Evolutionary conservation across 2,113 vertebrate genomes (phyloP).

Genomic region (Austrofundulus limnaeus): DNA sequence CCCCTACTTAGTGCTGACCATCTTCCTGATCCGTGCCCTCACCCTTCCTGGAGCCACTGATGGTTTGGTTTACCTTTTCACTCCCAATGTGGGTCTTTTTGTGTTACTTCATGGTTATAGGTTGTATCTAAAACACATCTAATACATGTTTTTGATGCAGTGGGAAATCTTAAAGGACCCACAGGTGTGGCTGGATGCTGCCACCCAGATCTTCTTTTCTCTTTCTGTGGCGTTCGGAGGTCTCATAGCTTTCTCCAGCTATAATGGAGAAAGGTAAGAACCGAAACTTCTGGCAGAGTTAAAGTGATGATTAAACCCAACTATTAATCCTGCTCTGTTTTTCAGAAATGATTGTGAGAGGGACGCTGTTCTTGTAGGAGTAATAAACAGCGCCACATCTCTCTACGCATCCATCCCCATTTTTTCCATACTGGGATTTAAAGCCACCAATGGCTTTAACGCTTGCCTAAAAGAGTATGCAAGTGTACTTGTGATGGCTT

Average conservation of each 20-base stretch:
- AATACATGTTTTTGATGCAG: constrained; percentile 64
- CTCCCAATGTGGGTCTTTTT: constrained; percentile 80
- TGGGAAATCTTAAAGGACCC: constrained; percentile 82
- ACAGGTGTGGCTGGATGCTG: constrained; percentile 90
- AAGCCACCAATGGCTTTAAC: constrained; percentile 80
- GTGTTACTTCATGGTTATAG: not conserved
- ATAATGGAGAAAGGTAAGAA: constrained; percentile 84
- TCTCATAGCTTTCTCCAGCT: constrained; percentile 91
- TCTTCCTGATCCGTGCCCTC: constrained; percentile 86
- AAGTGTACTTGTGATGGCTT: not conserved
- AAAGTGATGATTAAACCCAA: not conserved
- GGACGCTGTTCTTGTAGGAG: constrained; percentile 85
- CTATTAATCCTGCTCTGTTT: not conserved
- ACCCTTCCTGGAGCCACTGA: constrained; percentile 86
- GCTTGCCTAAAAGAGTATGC: constrained; percentile 80
- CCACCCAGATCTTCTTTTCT: constrained; percentile 94
- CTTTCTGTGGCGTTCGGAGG: constrained; percentile 91
- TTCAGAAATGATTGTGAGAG: constrained; percentile 89
- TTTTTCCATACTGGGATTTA: constrained; percentile 93
- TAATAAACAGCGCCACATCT: constrained; percentile 90
- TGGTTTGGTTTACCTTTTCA: constrained; percentile 88
- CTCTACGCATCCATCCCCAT: constrained; percentile 87
- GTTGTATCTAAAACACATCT: no score
- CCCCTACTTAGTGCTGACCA: constrained; percentile 88
- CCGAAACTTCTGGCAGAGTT: not conserved